Conservation (phyloP, 2,888 invertebrate species). For the Eupithecia exiguata region DNA sequence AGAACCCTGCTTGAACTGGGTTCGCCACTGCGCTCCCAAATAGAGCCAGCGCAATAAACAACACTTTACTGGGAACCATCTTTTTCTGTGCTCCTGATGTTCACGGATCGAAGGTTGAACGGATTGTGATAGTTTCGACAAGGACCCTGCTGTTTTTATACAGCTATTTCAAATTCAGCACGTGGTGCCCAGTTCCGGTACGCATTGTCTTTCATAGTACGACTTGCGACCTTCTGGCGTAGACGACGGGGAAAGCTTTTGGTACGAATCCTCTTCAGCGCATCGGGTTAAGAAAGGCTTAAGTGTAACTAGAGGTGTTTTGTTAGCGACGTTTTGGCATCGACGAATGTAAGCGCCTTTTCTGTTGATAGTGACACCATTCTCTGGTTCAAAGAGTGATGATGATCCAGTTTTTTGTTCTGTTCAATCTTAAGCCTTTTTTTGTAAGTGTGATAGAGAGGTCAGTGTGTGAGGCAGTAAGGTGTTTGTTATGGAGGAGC, state of each 20-base stretch:
- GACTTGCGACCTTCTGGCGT: conserved; percentile 71
- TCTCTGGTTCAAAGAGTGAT: conserved; percentile 72
- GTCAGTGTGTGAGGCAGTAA: conserved; percentile 56
- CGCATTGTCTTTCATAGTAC: conserved; percentile 75
- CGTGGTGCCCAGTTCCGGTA: conserved; percentile 78
- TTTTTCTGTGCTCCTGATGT: conserved; percentile 67
- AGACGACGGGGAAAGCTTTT: conserved; percentile 79
- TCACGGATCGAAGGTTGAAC: conserved; percentile 72
- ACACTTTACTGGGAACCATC: conserved; percentile 79
- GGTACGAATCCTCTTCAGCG: conserved; percentile 73
- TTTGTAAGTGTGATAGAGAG: conserved; percentile 6
- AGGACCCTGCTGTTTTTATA: conserved; percentile 81
- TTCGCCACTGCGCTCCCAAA: conserved; percentile 85
- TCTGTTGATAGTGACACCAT: conserved; percentile 83
- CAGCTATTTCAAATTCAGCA: conserved; percentile 83
- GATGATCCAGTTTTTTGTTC: conserved; percentile 72
- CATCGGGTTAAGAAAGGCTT: conserved; percentile 62
- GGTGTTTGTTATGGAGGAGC: conserved; percentile 76
- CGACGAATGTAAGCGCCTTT: conserved; percentile 66
- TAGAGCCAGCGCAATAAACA: conserved; percentile 79
- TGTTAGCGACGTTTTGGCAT: conserved; percentile 63
- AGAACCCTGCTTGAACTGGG: conserved; percentile 86
- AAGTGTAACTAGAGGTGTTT: conserved; percentile 58
- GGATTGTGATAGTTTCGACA: conserved; percentile 79
- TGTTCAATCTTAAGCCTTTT: conserved; percentile 47